These are phyloP conservation scores for Bucorvus abyssinicus DNA, from an alignment of 2,797 vertebrate species.

Conservation along the genomic window DNA sequence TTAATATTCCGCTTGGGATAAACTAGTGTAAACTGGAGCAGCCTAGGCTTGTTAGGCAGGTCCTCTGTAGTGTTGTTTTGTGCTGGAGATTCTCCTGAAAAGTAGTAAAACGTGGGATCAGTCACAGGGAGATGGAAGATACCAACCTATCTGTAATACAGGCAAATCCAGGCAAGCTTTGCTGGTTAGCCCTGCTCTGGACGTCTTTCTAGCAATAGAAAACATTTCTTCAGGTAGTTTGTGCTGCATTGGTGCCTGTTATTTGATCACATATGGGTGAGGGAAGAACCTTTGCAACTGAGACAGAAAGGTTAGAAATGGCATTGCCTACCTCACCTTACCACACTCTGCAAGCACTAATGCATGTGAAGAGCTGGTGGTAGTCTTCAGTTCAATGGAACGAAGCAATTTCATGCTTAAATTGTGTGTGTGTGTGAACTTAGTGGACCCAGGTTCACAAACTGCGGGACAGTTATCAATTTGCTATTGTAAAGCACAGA, in stretches of 20 bases:
- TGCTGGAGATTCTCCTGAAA: background rate
- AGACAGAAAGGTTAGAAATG: background rate
- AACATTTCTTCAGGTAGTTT: background rate
- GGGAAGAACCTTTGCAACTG: background rate
- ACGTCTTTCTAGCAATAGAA: background rate
- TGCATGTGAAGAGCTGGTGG: background rate
- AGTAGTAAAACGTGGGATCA: background rate
- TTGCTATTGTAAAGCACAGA: background rate
- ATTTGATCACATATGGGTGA: background rate
- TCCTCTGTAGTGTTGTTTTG: background rate
- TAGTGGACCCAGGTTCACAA: background rate
- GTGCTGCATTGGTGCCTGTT: background rate
- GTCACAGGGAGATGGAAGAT: background rate
- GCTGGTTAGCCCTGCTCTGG: background rate
- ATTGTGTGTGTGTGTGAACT: background rate
- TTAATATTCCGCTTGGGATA: background rate
- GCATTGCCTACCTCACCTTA: background rate
- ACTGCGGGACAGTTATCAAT: background rate
- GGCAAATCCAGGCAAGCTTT: background rate
- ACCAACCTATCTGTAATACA: background rate
- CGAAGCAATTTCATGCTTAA: background rate
- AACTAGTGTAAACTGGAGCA: background rate
- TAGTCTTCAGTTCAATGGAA: background rate
- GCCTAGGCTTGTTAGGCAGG: background rate
- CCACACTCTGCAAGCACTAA: background rate